These are phyloP conservation scores for Halyomorpha halys DNA, from an alignment of 1,140 invertebrate species.

Conservation along the genomic window DNA sequence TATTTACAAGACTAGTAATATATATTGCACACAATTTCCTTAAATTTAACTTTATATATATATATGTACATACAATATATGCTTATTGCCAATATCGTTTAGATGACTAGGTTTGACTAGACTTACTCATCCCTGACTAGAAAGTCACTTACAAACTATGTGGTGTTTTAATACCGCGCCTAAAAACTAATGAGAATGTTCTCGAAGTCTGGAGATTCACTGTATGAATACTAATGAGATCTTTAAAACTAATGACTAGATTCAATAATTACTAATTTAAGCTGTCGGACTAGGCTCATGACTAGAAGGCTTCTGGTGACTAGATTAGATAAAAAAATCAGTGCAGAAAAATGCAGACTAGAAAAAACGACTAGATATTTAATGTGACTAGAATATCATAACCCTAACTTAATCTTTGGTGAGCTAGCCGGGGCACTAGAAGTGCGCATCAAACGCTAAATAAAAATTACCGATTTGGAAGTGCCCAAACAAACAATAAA, in stretches of 20 bases:
- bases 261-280: neutral
- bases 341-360: slow-evolving; percentile 6
- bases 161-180: slow-evolving; percentile 14
- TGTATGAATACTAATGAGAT: slow-evolving; percentile 19
- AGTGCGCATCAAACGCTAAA: neutral
- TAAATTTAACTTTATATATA: slow-evolving; percentile 2
- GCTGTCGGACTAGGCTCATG: neutral
- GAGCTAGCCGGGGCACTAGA: slow-evolving; percentile 17
- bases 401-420: slow-evolving; percentile 19
- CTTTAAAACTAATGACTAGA: slow-evolving; percentile 9
- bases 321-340: too few species aligned
- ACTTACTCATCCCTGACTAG: slow-evolving; percentile 21
- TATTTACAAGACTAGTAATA: slow-evolving; percentile 18
- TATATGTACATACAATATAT: slow-evolving; percentile 18
- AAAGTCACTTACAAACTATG: slow-evolving; percentile 15
- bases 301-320: slow-evolving; percentile 1
- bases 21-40: slow-evolving; percentile 21
- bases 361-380: slow-evolving; percentile 3
- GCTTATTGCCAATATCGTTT: slow-evolving; percentile 7
- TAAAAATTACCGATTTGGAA: too few species aligned
- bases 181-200: slow-evolving; percentile 21
- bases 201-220: slow-evolving; percentile 21
- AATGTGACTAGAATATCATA: slow-evolving; percentile 11
- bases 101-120: slow-evolving; percentile 17
- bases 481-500: too few species aligned